Conservation (phyloP, 2,113 vertebrate genomes). For the Anser cygnoides region DNA sequence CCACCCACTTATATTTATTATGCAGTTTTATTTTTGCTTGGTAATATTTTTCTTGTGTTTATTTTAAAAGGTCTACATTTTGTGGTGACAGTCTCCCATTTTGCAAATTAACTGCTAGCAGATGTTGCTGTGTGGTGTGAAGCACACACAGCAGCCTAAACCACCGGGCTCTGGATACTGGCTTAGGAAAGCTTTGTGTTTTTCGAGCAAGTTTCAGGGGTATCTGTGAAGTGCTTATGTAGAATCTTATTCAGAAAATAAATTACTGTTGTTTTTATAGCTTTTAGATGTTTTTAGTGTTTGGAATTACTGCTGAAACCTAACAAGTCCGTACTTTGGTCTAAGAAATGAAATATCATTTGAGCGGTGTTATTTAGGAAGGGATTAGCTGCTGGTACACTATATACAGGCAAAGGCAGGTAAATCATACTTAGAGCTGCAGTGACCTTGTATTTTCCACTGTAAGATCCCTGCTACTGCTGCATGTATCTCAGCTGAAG, state of each 20-base stretch:
- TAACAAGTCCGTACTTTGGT: not conserved
- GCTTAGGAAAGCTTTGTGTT: slow-evolving; percentile 56
- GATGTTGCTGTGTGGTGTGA: slow-evolving; percentile 72
- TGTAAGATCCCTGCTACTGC: not conserved
- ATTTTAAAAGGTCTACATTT: slow-evolving; percentile 76
- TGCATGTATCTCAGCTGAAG: not conserved
- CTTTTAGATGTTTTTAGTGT: slow-evolving; percentile 22
- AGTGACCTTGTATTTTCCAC: not conserved
- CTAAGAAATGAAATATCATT: slow-evolving; percentile 38
- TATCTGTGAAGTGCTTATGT: slow-evolving; percentile 37
- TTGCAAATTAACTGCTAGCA: slow-evolving; percentile 80
- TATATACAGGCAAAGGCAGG: not conserved
- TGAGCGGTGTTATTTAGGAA: not conserved
- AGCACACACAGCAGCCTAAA: slow-evolving; percentile 60
- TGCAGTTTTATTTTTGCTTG: slow-evolving; percentile 66
- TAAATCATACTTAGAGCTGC: not conserved
- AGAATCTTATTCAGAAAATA: slow-evolving; percentile 56
- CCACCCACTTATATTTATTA: slow-evolving; percentile 56
- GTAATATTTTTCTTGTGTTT: slow-evolving; percentile 74
- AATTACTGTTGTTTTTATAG: slow-evolving; percentile 40
- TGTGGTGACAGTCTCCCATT: slow-evolving; percentile 77
- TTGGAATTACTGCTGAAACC: slow-evolving; percentile 48
- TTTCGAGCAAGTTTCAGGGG: slow-evolving; percentile 51
- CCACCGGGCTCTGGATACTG: slow-evolving; percentile 43
- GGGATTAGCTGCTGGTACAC: not conserved